Evolutionary conservation across 2,113 vertebrate genomes (phyloP), one percentile per base, ranked within the genome.

Genomic region (Oryzias celebensis): DNA sequence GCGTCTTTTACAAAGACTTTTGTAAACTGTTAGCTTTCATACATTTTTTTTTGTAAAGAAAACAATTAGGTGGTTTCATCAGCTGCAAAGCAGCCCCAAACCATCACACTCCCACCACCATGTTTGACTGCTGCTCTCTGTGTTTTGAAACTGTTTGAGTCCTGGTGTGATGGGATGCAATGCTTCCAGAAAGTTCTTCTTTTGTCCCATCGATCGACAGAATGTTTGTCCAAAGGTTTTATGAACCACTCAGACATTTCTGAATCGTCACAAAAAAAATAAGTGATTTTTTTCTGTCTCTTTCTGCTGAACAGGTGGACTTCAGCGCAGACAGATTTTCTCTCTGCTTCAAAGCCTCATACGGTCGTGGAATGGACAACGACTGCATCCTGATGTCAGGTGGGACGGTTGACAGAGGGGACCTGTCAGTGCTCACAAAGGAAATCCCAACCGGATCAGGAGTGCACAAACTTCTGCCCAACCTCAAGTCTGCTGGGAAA

Each of bases 341-440:
- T 7, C 18, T 85, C 3, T 85, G 83, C 71, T 85, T 85, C 58
- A 82, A 61, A 3, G 71, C 58, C 2, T 12, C 17, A 1, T 77
- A 80, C 52, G 17, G 23, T 44, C 28, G 58, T 15, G 73, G 50
- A 15, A 15, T 42, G 4, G 44, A 61, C 23, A 85, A 77, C 4
- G 73, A 82, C 77, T 85, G 83, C 23, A 78, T 85, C 14, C 1
- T 85, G 55, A 63, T 82, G 71, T 85, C 79, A 13, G 64, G 79
- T 46, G 79, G 83, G 14, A 58, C 68, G 1, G 83, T 79, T 4
- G 73, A 75, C 68, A 61, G 76, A 67, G 83, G 73, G 1, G 17
- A 28, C 43, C 55, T 82, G 52, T 7, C 41, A 1, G 53, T 75
- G 1, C 49, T 75, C 1, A 47, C 47, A 0, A 64, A 4, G 36